Base-by-base conservation (phyloP, 2,888 invertebrate species). In the Neria commutata region DNA sequence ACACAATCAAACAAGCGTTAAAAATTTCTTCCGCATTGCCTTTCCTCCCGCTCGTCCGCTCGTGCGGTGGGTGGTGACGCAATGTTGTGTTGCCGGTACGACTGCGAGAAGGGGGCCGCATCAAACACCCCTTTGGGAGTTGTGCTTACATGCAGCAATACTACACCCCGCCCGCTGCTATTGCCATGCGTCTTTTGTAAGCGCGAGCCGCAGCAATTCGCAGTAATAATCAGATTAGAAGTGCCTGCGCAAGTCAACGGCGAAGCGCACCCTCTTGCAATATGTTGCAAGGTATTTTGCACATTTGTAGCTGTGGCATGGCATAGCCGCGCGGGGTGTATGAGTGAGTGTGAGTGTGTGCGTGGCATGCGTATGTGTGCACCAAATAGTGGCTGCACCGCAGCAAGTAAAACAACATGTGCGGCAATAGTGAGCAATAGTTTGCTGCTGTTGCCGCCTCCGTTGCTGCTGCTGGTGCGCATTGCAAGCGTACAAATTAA, bases 401-500 rank as follows among this genome's bases (percentile, higher is more conserved):
- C 17, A 5, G 6, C 19, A 42, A 42, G 21, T 14, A 8, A 42
- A 42, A 42, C 21, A 42, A 42, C 26, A 48, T 48, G 48, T 25
- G 48, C 46, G 21, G 23, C n/a, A n/a, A n/a, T n/a, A n/a, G n/a
- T n/a, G n/a, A n/a, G n/a, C n/a, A n/a, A n/a, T n/a, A n/a, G n/a
- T 51, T 33, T 19, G 34, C 17, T 50, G 46, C 14, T 6, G 46
- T 46, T 17, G 46, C 19, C 26, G n/a, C 3, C 16, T 6, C 26
- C 24, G 25, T 25, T 14, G 51, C 17, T 21, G 24, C 14, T 21
- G 54, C 34, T 29, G 46, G 23, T n/a, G 75, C 60, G n/a, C n/a
- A n/a, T n/a, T 67, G 74, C 72, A 67, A 73, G 75, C 73, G 72
- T 73, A 72, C 73, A 75, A 72, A 72, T 72, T 72, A 72, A 72